Evolutionary conservation across 2,888 invertebrate genomes (phyloP).

Genomic region (Dorcus parallelipipedus): DNA sequence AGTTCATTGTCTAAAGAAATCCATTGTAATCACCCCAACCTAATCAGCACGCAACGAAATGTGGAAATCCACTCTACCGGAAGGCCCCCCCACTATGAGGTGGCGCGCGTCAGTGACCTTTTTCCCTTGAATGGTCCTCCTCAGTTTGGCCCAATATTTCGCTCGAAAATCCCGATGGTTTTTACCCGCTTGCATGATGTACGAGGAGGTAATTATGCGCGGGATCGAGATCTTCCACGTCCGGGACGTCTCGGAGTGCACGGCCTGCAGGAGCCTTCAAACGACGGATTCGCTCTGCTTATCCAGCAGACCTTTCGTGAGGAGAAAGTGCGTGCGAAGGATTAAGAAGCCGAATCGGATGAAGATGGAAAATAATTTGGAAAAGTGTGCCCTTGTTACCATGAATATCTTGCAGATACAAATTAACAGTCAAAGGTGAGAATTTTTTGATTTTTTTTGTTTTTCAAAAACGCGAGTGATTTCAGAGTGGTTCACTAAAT

Average conservation of each 20-base stretch:
- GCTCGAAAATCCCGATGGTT: background rate
- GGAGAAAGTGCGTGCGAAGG: conserved; percentile 8
- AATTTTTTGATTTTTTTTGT: too few species aligned
- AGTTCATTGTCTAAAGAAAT: too few species aligned
- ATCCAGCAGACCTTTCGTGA: conserved; percentile 5
- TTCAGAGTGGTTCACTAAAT: too few species aligned
- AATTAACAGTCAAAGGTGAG: conserved; percentile 8
- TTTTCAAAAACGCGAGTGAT: too few species aligned
- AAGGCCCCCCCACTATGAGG: background rate
- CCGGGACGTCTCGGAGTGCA: conserved; percentile 2
- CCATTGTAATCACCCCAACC: too few species aligned
- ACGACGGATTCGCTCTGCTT: background rate
- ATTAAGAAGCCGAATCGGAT: background rate
- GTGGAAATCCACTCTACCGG: background rate
- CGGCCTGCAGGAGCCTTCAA: background rate
- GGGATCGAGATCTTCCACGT: conserved; percentile 8
- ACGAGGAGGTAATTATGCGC: conserved; percentile 5
- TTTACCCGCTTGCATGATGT: background rate
- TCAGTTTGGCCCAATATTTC: background rate
- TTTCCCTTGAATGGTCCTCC: background rate
- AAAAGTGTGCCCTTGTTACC: conserved; percentile 10
- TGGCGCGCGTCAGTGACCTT: conserved; percentile 1
- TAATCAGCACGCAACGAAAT: background rate
- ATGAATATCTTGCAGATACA: conserved; percentile 10
- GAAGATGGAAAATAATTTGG: conserved; percentile 2